Evolutionary conservation across 1,140 invertebrate species (phyloP).

Genomic region (Macrobrachium nipponense): DNA sequence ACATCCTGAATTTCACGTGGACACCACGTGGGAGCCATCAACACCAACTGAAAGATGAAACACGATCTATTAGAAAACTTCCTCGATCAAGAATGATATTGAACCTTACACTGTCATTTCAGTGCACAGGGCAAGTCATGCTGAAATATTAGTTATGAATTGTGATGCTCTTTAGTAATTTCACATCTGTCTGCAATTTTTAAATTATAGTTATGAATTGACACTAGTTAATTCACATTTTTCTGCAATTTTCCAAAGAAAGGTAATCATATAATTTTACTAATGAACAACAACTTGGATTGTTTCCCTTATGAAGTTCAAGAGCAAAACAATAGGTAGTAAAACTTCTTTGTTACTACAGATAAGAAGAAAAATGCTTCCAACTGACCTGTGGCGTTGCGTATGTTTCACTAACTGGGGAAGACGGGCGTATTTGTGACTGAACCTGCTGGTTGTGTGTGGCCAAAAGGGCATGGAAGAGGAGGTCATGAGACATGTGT

Average conservation of each 20-base stretch:
- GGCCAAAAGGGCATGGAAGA: conserved; percentile 49
- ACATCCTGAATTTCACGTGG: conserved; percentile 40
- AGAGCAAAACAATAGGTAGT: not conserved
- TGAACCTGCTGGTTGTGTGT: conserved; percentile 16
- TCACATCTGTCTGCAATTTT: too few species aligned
- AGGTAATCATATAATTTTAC: too few species aligned
- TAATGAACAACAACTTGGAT: too few species aligned
- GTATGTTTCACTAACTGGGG: not conserved
- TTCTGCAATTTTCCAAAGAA: too few species aligned
- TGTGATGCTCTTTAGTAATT: too few species aligned
- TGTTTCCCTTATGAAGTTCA: too few species aligned
- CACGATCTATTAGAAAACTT: not conserved
- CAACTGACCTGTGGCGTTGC: conserved; percentile 34
- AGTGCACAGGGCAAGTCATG: not conserved
- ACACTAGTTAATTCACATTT: too few species aligned
- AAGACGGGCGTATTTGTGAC: not conserved
- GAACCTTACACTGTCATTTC: not conserved
- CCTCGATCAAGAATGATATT: not conserved
- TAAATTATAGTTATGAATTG: too few species aligned
- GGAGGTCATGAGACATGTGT: conserved; percentile 42
- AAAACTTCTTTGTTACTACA: not conserved
- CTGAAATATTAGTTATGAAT: too few species aligned
- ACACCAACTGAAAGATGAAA: conserved; percentile 17
- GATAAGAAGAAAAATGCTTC: not conserved
- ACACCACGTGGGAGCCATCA: conserved; percentile 41